Evolutionary conservation across 2,888 invertebrate genomes (phyloP).

Genomic region (Timema cristinae): DNA sequence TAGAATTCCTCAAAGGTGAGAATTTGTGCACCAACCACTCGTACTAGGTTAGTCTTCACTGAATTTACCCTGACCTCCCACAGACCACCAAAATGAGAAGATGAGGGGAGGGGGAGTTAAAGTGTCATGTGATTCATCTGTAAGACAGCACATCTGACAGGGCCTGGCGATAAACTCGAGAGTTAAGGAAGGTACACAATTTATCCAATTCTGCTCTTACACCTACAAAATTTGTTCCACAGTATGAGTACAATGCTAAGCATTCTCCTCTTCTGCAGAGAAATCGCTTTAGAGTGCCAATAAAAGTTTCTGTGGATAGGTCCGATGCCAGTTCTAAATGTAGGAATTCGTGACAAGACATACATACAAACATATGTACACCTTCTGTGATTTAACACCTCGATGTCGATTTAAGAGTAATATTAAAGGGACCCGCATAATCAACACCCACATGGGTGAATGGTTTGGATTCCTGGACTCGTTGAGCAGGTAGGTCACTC

Average conservation of each 20-base stretch:
- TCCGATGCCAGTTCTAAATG: not conserved
- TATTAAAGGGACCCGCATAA: not conserved
- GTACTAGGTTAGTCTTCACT: slow-evolving; percentile 38
- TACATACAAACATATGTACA: not conserved
- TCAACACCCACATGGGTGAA: not conserved
- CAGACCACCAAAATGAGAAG: slow-evolving; percentile 40
- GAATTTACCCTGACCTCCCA: slow-evolving; percentile 41
- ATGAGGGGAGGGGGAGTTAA: slow-evolving; percentile 38
- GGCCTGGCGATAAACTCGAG: not conserved
- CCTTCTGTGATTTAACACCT: not conserved
- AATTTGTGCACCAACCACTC: slow-evolving; percentile 34
- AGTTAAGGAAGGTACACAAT: not conserved
- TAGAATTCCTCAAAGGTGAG: slow-evolving; percentile 39
- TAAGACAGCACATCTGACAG: not conserved
- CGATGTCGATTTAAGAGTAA: not conserved
- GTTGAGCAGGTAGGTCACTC: not conserved
- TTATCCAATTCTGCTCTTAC: not conserved
- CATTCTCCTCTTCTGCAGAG: too few species aligned
- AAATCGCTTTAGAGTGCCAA: not conserved
- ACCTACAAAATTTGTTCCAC: not conserved
- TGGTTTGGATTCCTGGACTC: not conserved
- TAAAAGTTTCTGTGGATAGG: not conserved
- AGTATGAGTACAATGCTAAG: not conserved
- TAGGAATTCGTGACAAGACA: not conserved
- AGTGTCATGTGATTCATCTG: slow-evolving; percentile 38